These are phyloP conservation scores for Acrossocheilus fasciatus DNA, from an alignment of 2,797 vertebrate genomes.

Conservation along the genomic window DNA sequence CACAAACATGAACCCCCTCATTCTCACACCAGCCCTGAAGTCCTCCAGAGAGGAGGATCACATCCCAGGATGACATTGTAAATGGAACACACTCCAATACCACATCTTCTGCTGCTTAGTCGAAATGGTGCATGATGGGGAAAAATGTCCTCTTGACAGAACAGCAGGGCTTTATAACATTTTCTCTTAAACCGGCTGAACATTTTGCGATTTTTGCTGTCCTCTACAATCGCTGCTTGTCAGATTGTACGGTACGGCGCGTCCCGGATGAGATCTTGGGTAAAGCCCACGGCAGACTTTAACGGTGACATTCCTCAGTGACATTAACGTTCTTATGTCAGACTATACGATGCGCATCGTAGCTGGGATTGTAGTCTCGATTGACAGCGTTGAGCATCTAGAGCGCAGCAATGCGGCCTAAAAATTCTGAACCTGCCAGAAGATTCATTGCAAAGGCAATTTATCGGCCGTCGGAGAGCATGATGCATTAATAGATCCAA, in stretches of 20 bases:
- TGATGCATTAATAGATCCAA: slow-evolving; percentile 20
- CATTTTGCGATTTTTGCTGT: neutral
- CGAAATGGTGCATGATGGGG: neutral
- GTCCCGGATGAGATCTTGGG: slow-evolving; percentile 6
- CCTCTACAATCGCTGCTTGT: neutral
- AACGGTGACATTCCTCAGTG: slow-evolving; percentile 28
- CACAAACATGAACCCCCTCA: slow-evolving; percentile 40
- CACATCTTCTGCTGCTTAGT: slow-evolving; percentile 4
- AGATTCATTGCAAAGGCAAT: slow-evolving; percentile 26
- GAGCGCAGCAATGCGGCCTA: neutral
- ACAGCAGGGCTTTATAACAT: neutral
- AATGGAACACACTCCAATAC: neutral
- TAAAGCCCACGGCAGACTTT: slow-evolving; percentile 5
- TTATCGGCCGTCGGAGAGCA: neutral
- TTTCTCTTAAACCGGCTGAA: slow-evolving; percentile 12
- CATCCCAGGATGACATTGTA: slow-evolving; percentile 18
- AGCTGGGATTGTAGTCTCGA: neutral
- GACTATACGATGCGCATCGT: neutral
- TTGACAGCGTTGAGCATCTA: slow-evolving; percentile 1
- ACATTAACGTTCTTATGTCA: slow-evolving; percentile 27
- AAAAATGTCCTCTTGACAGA: slow-evolving; percentile 31
- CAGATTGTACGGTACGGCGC: neutral
- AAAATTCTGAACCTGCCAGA: slow-evolving; percentile 28
- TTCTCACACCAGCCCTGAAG: slow-evolving; percentile 20
- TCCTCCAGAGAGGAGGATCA: slow-evolving; percentile 22